Conservation (phyloP, 2,888 invertebrate species). For the Metacarcinus magister region DNA sequence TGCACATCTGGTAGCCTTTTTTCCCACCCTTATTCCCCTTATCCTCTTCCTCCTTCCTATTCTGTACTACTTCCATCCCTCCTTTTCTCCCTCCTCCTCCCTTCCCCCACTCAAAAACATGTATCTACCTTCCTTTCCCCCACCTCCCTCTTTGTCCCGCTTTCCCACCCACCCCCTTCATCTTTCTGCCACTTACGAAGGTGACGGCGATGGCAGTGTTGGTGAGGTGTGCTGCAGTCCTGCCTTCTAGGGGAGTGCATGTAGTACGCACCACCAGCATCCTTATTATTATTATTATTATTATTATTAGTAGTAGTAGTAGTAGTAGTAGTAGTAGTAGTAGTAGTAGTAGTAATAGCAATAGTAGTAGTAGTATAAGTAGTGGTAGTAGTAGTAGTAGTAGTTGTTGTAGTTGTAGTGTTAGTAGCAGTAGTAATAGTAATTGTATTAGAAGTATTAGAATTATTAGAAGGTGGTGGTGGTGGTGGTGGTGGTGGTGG, state of each 20-base stretch:
- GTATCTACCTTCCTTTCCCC: background rate
- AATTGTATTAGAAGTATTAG: conserved; percentile 57
- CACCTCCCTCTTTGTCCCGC: background rate
- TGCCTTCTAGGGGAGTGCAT: background rate
- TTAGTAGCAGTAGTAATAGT: conserved; percentile 64
- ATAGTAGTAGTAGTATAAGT: conserved; percentile 22
- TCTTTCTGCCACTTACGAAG: background rate
- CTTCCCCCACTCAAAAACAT: background rate
- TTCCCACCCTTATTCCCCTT: background rate
- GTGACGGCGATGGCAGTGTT: background rate
- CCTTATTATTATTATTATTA: too few species aligned
- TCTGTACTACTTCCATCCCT: background rate
- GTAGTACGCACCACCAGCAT: background rate
- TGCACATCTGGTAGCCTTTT: background rate
- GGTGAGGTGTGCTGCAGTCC: background rate
- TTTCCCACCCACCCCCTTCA: background rate
- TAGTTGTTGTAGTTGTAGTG: conserved; percentile 53
- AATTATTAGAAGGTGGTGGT: conserved; percentile 54
- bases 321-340: conserved; percentile 43
- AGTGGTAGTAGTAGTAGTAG: conserved; percentile 58
- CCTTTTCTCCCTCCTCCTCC: background rate
- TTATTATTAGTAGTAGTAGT: background rate
- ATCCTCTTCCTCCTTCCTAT: too few species aligned
- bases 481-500: background rate
- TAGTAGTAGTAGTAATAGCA: conserved; percentile 54